A percentile compares a stretch with the other conserved stretches of the same genome.
These are phyloP conservation scores for Erebia aethiops DNA, from an alignment of 2,888 invertebrate species.

Conservation along the genomic window DNA sequence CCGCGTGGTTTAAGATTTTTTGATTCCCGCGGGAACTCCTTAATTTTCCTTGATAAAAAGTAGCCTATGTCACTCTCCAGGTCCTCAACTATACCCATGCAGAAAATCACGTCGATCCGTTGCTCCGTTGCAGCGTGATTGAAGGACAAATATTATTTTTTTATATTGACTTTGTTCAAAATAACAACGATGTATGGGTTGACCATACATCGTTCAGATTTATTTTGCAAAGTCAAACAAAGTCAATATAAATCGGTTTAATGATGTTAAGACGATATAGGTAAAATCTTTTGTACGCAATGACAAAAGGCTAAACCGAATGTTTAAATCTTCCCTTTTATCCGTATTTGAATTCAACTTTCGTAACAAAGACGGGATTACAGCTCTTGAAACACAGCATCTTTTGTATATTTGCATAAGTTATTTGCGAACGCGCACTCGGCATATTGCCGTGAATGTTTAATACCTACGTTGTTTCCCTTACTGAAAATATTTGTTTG, in stretches of 20 bases:
- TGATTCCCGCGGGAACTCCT: too few relatives aligned
- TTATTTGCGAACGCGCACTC: slow-evolving; percentile 60
- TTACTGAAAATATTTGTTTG: slow-evolving; percentile 64
- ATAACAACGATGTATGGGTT: too few relatives aligned
- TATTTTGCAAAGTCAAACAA: too few relatives aligned
- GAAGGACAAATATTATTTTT: too few relatives aligned
- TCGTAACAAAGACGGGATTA: slow-evolving; percentile 47
- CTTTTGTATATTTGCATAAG: slow-evolving; percentile 64
- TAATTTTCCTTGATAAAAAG: too few relatives aligned
- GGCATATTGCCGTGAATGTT: slow-evolving; percentile 66
- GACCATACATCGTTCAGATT: too few relatives aligned
- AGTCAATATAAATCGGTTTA: neutral
- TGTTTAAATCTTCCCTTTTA: slow-evolving; percentile 27
- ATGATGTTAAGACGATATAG: neutral
- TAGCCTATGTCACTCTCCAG: too few relatives aligned
- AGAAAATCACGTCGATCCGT: too few relatives aligned
- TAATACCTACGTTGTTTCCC: slow-evolving; percentile 52
- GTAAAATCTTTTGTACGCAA: neutral
- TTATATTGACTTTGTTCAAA: too few relatives aligned
- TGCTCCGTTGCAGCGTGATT: too few relatives aligned
- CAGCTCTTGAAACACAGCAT: slow-evolving; percentile 56
- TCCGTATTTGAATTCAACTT: slow-evolving; percentile 38
- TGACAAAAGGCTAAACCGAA: slow-evolving; percentile 13
- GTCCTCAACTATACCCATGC: too few relatives aligned
- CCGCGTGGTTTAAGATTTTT: too few relatives aligned